Evolutionary conservation across 1,140 invertebrate species (phyloP).

Genomic region (Lanistes nyassanus): DNA sequence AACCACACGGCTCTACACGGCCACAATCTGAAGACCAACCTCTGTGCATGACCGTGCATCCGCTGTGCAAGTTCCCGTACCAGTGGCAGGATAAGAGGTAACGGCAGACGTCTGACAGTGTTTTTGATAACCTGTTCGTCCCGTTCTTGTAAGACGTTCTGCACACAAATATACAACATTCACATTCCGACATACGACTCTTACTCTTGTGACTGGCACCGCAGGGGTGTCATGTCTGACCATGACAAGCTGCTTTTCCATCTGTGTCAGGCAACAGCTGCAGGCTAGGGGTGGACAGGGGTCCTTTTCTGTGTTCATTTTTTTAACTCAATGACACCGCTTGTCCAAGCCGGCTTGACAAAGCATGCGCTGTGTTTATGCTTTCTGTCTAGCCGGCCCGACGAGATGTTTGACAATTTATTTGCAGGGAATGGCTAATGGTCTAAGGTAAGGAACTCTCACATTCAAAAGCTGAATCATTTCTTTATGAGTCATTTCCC

Average conservation of each 20-base stretch:
- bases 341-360: no score
- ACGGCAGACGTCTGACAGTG: conserved; percentile 55
- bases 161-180: conserved; percentile 31
- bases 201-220: not conserved
- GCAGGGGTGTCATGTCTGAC: not conserved
- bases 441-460: no score
- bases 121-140: conserved; percentile 55
- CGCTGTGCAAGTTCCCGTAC: conserved; percentile 55
- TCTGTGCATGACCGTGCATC: conserved; percentile 56
- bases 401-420: no score
- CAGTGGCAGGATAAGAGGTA: conserved; percentile 55
- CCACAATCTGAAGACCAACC: conserved; percentile 31
- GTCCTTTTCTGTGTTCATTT: not conserved
- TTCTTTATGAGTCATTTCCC: no score
- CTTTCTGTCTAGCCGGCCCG: no score
- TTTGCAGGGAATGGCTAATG: no score
- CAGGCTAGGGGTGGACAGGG: not conserved
- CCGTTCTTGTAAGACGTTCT: conserved; percentile 57
- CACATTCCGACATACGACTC: not conserved
- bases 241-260: not conserved
- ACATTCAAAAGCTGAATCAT: no score
- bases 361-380: no score
- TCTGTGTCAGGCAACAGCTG: no score
- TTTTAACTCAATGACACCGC: not conserved
- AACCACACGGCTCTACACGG: no score